These are phyloP conservation scores for Xenentodon cancila DNA, from an alignment of 2,797 vertebrate species.

Conservation along the genomic window DNA sequence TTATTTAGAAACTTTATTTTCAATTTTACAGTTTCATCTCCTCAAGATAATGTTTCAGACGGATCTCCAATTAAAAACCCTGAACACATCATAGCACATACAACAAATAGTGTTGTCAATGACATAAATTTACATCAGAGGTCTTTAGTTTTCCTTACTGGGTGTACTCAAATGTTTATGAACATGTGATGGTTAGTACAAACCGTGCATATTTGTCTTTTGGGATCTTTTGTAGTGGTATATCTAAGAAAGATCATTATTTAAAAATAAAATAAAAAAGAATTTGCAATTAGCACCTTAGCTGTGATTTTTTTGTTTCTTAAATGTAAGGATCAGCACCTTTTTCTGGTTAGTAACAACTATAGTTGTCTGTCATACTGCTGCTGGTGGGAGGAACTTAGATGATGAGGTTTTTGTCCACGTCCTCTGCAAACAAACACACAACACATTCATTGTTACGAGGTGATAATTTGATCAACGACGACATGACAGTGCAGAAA, in stretches of 20 bases:
- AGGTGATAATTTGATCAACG: no score
- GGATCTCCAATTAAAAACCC: slow-evolving; percentile 65
- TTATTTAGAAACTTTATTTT: slow-evolving; percentile 88
- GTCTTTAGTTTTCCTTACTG: slow-evolving; percentile 63
- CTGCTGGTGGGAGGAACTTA: slow-evolving; percentile 75
- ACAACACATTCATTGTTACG: slow-evolving; percentile 1
- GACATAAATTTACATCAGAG: slow-evolving; percentile 74
- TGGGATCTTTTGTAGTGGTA: slow-evolving; percentile 82
- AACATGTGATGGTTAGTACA: slow-evolving; percentile 69
- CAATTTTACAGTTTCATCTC: slow-evolving; percentile 79
- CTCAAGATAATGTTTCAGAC: slow-evolving; percentile 54
- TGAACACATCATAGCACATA: slow-evolving; percentile 54
- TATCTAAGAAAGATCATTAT: slow-evolving; percentile 74
- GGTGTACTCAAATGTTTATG: slow-evolving; percentile 50
- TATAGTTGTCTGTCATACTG: slow-evolving; percentile 72
- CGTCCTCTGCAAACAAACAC: slow-evolving; percentile 90
- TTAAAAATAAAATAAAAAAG: slow-evolving; percentile 62
- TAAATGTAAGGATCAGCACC: slow-evolving; percentile 92
- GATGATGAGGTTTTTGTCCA: slow-evolving; percentile 96
- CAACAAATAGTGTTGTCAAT: slow-evolving; percentile 54
- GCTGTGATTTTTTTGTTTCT: slow-evolving; percentile 68
- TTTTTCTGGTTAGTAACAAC: slow-evolving; percentile 80
- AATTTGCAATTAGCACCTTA: slow-evolving; percentile 90
- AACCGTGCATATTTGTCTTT: slow-evolving; percentile 72
- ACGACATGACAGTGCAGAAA: no score